Percentiles rank a stretch among this genome's conserved stretches.
phyloP scores from a whole-genome alignment of 2,888 invertebrate species.

The Pemphredon lugubris region DNA sequence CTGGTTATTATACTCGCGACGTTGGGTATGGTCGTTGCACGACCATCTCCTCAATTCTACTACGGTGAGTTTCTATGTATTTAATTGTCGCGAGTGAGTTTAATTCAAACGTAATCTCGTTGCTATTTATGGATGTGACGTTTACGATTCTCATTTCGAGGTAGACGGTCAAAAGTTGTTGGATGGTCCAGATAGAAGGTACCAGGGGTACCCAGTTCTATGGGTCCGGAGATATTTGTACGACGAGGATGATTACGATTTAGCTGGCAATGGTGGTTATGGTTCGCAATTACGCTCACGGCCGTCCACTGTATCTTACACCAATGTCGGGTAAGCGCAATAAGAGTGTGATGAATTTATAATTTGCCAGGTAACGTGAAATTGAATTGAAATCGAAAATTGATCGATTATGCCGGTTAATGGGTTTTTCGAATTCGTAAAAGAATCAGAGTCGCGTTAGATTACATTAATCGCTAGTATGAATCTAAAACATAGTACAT shows the following conservation, averaged over 20 bases:
- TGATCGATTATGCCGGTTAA: no score
- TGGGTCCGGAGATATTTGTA: constrained; percentile 63
- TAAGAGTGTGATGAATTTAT: neutral
- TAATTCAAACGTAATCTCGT: no score
- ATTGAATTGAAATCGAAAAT: no score
- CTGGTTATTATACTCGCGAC: constrained; percentile 19
- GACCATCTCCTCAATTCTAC: constrained; percentile 25
- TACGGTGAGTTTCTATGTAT: constrained; percentile 40
- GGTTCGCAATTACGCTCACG: constrained; percentile 20
- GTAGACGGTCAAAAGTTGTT: constrained; percentile 53
- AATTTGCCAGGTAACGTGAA: no score
- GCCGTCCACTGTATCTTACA: constrained; percentile 55
- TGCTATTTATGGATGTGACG: no score
- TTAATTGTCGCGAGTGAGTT: no score
- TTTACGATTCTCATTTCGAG: no score
- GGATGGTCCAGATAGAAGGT: constrained; percentile 41
- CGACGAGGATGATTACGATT: constrained; percentile 57
- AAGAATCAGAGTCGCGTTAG: no score
- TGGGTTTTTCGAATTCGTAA: no score
- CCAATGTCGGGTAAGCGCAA: constrained; percentile 59
- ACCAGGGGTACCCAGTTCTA: constrained; percentile 54
- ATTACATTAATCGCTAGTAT: no score
- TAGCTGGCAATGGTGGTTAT: constrained; percentile 35
- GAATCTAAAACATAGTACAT: no score
- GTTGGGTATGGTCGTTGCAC: constrained; percentile 22